phyloP scores from a whole-genome alignment of 2,888 invertebrate species.

The Odiellus spinosus region DNA sequence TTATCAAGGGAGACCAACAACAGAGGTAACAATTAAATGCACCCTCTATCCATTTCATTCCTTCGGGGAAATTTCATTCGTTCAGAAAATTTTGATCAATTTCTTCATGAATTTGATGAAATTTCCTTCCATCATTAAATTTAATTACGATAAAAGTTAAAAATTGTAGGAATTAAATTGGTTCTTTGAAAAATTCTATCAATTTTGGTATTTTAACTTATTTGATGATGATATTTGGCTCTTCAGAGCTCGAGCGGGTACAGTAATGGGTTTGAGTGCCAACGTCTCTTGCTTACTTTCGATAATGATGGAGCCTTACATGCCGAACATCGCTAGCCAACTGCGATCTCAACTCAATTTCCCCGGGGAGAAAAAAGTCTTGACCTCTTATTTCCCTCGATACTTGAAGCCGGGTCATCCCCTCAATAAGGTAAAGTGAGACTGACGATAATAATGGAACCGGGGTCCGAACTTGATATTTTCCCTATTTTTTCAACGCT shows the following conservation, averaged over 20 bases:
- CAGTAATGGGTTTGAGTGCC: slow-evolving; percentile 66
- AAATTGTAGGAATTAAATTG: too few relatives aligned
- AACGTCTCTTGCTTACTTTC: slow-evolving; percentile 66
- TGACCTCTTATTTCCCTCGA: slow-evolving; percentile 31
- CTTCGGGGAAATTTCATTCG: too few relatives aligned
- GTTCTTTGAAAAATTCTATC: too few relatives aligned
- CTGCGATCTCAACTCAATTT: slow-evolving; percentile 57
- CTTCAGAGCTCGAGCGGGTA: slow-evolving; percentile 49
- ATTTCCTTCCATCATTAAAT: too few relatives aligned
- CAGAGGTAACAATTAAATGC: slow-evolving; percentile 15
- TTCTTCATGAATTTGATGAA: too few relatives aligned
- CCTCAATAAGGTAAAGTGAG: slow-evolving; percentile 50
- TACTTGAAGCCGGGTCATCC: slow-evolving; percentile 61
- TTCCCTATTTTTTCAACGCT: background rate
- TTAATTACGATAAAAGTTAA: too few relatives aligned
- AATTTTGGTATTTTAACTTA: slow-evolving; percentile 8
- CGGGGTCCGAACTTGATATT: background rate
- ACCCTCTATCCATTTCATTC: too few relatives aligned
- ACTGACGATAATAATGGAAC: background rate
- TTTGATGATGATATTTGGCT: too few relatives aligned
- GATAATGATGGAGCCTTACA: slow-evolving; percentile 69
- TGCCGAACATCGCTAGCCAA: slow-evolving; percentile 59
- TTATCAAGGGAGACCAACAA: slow-evolving; percentile 55
- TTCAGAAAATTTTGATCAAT: too few relatives aligned
- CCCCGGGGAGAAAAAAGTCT: slow-evolving; percentile 36